Evolutionary conservation across 2,888 invertebrate genomes (phyloP), one percentile per base, ranked within the genome.

Genomic region (Argyra leucocephala): DNA sequence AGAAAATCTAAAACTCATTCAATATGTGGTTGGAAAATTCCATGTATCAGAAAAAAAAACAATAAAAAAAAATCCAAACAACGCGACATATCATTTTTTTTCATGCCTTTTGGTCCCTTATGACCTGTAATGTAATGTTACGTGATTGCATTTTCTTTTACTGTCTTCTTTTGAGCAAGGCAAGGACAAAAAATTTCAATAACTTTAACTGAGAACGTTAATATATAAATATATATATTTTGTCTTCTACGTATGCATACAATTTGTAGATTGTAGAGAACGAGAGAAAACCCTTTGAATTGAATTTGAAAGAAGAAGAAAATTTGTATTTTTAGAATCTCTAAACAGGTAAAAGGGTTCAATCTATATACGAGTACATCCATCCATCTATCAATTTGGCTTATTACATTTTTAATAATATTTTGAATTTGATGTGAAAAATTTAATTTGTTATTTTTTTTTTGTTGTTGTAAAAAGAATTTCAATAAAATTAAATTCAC

Each of bases 341-440:
- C 3, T 18, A 48, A 18, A 2, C 48, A 48, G 48, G 48, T 48
- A n/a, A 18, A 48, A 15, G 48, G 48, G 15, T 15, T 48, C 18
- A 12, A 48, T 48, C 48, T 48, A 31, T 12, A 10, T n/a, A n/a
- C n/a, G n/a, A n/a, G n/a, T n/a, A n/a, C n/a, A n/a, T n/a, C n/a
- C n/a, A n/a, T n/a, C n/a, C n/a, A n/a, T n/a, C n/a, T 31, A 31
- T 10, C 31, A 7, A 31, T n/a, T 48, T 48, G 18, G 48, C 18
- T 48, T 48, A 48, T 48, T 48, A 18, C 48, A 48, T 48, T 48
- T 48, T 48, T 48, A 48, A 48, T 48, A 48, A 48, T 48, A 48
- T 48, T 15, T 18, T 48, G 48, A 48, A 18, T n/a, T 15, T 15
- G 12, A 48, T 48, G 9, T 18, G 48, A n/a, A 18, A 48, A 48